Percentiles rank a stretch among this genome's conserved stretches.
phyloP scores from a whole-genome alignment of 2,888 invertebrate genomes.

The Bellardia bayeri region DNA sequence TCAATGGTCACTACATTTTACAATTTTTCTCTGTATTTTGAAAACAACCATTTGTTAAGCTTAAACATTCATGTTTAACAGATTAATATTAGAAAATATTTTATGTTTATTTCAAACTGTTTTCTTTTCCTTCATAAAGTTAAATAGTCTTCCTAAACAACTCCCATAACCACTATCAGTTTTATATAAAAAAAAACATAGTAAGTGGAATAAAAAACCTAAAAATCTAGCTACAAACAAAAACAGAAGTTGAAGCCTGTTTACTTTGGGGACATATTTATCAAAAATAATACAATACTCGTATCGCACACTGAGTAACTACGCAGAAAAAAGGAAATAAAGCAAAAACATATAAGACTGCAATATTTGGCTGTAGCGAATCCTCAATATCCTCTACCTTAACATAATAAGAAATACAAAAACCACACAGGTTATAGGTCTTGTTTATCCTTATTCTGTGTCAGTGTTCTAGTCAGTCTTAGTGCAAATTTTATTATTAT shows the following conservation, averaged over 20 bases:
- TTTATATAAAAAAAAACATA: slow-evolving; percentile 14
- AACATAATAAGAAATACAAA: no score
- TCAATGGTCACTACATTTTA: background rate
- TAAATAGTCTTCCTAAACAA: slow-evolving; percentile 12
- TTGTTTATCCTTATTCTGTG: no score
- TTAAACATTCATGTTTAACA: slow-evolving; percentile 1
- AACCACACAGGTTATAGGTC: no score
- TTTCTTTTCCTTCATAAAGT: slow-evolving; percentile 5
- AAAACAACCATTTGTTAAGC: slow-evolving; percentile 17
- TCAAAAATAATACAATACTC: slow-evolving; percentile 27
- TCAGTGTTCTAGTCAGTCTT: no score
- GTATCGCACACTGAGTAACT: background rate
- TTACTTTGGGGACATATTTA: slow-evolving; percentile 53
- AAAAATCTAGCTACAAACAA: slow-evolving; percentile 3
- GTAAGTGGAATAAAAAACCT: background rate
- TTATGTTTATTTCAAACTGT: slow-evolving; percentile 8
- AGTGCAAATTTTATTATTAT: no score
- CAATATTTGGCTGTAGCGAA: no score
- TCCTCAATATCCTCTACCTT: no score
- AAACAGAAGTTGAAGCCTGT: slow-evolving; percentile 15
- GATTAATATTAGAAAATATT: background rate
- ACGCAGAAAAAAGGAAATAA: background rate
- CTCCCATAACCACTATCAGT: slow-evolving; percentile 8
- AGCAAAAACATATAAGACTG: no score
- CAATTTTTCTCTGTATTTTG: background rate